Evolutionary conservation across 1,140 invertebrate species (phyloP), one percentile per base, ranked within the genome.

Genomic region (Berghia stephanieae): DNA sequence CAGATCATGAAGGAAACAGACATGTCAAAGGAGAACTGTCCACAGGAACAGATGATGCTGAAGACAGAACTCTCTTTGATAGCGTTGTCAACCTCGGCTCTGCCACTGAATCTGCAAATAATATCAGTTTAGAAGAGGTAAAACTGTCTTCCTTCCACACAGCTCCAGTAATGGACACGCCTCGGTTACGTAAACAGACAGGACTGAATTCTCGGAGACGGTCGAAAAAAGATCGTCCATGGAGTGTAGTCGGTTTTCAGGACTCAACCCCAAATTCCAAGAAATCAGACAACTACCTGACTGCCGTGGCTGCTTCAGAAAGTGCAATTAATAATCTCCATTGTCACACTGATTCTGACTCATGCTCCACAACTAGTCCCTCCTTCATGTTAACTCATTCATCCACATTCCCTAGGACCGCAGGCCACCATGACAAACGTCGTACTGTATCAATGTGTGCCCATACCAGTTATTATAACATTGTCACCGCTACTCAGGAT

Each of bases 191-290:
- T 13, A 77, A 79, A n/a, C 78, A 82, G 77, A 78, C 66, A 52
- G 72, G 81, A 67, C 60, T 10, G n/a, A 38, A 43, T 67, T 44
- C 40, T 49, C 74, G 69, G 18, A 34, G 73, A 0, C 46, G 78
- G 57, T 52, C 21, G n/a, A 80, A 69, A 31, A 82, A 83, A 78
- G 92, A 92, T 44, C 90, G 94, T 60, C 95, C 94, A 1, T 95
- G 94, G 94, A 95, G 94, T 76, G 94, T 96, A 10, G 94, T 94
- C 8, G 95, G 94, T 78, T 91, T 95, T 16, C 93, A 94, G 34
- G 94, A 94, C 85, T 89, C 94, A 72, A 90, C 38, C 85, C 86
- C 2, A 83, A 86, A 27, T 84, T 91, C 81, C 90, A 92, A 73
- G 38, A 60, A 42, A 6, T 16, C 36, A 34, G 31, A 49, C 36